A percentile compares a stretch with the other conserved stretches of the same genome.
phyloP scores from a whole-genome alignment of 2,797 vertebrate genomes.

The Myotis planiceps region DNA sequence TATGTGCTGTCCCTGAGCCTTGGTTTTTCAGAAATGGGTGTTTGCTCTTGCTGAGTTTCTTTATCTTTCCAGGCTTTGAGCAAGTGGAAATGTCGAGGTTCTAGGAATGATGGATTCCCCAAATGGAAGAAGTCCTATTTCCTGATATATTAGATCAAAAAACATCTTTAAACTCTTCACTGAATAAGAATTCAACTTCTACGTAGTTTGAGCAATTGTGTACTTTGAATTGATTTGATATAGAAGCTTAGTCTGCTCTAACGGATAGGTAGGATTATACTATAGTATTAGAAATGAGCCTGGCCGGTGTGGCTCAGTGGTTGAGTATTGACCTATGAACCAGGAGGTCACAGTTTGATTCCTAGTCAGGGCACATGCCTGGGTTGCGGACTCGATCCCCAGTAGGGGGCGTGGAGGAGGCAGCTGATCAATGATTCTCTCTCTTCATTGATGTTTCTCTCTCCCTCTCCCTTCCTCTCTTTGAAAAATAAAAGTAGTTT shows the following conservation, averaged over 20 bases:
- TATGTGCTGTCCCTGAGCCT: not conserved
- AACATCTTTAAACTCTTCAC: not conserved
- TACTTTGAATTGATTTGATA: not conserved
- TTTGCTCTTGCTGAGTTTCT: not conserved
- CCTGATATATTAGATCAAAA: not conserved
- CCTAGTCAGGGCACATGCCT: too few species aligned
- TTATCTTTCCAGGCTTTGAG: not conserved
- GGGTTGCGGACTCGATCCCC: too few species aligned
- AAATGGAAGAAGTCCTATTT: not conserved
- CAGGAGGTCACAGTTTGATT: too few species aligned
- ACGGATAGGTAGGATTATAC: not conserved
- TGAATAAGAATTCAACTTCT: not conserved
- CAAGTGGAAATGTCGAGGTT: not conserved
- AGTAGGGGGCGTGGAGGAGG: too few species aligned
- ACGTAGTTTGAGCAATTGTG: not conserved
- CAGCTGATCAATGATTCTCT: too few species aligned
- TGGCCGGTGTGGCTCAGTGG: too few species aligned
- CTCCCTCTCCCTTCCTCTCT: too few species aligned
- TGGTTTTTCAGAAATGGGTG: not conserved
- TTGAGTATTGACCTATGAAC: too few species aligned
- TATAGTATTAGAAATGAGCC: not conserved
- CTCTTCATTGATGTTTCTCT: too few species aligned
- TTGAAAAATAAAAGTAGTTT: too few species aligned
- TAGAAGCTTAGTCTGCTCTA: not conserved
- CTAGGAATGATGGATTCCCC: not conserved